Evolutionary conservation across 2,113 vertebrate genomes (phyloP), one percentile per base, ranked within the genome.

Genomic region (Alosa alosa): DNA sequence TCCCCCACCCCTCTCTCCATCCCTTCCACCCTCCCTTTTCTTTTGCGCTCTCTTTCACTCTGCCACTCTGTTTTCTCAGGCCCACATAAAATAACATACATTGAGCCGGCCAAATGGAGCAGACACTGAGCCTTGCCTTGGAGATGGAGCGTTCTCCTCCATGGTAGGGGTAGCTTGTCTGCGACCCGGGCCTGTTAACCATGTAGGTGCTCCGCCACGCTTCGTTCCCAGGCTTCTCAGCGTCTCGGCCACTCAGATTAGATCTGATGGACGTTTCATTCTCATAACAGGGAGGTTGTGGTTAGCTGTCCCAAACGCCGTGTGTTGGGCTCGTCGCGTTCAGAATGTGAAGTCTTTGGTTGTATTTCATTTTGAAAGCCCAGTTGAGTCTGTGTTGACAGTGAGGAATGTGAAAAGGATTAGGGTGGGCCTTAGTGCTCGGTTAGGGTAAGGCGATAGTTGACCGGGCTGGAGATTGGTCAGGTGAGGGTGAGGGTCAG

Each of bases 1-100:
- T 85, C 88, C 81, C 81, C 81, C 86, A 81, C 60, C 83, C 81
- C 68, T 10, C 52, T 31, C 22, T 72, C 72, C 36, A 9, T 78
- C 31, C 15, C 25, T 36, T 25, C 15, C 8, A 41, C 72, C 36
- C 25, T 78, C 72, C 11, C 31, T 20, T 60, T 60, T 60, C 55
- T 60, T 60, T 20, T n/a, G 45, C 22, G 25, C 18, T 84, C 22
- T 47, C 22, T 47, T 84, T 84, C 13, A 20, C 46, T 82, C 86
- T 50, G 39, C 5, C 46, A 17, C 50, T 83, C 86, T 90, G 90
- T 91, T 91, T 93, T 93, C 90, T 89, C 85, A 89, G 89, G 85
- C 88, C 88, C 13, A 64, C 85, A 89, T 84, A 85, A 88, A 91
- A 89, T 88, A 86, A 83, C 86, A 91, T 78, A 88, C 88, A 85